These are phyloP conservation scores for Collichthys lucidus DNA, from an alignment of 2,113 vertebrate species.

Conservation along the genomic window DNA sequence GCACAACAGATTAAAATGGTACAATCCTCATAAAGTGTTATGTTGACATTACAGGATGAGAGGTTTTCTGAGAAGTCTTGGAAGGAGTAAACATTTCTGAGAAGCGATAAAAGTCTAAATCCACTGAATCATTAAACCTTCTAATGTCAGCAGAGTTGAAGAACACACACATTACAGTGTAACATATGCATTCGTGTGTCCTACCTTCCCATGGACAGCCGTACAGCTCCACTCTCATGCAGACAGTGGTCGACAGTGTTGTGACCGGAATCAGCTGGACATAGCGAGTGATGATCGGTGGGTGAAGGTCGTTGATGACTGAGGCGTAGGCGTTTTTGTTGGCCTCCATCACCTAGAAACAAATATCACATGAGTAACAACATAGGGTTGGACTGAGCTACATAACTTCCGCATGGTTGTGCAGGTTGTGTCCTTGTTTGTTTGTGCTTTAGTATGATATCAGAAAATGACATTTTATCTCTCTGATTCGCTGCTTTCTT, in stretches of 20 bases:
- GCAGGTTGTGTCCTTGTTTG: no score
- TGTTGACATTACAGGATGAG: background rate
- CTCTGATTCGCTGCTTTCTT: no score
- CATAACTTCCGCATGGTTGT: no score
- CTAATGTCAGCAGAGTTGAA: background rate
- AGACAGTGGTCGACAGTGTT: conserved; percentile 85
- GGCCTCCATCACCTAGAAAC: conserved; percentile 86
- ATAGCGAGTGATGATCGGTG: conserved; percentile 88
- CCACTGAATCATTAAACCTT: background rate
- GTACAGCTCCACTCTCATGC: conserved; percentile 94
- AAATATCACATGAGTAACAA: background rate
- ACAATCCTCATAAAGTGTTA: no score
- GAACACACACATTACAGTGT: background rate
- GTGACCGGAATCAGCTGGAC: conserved; percentile 90
- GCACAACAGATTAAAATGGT: background rate
- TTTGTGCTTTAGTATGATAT: no score
- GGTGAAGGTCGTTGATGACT: conserved; percentile 89
- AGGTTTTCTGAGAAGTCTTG: background rate
- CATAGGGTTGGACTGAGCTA: no score
- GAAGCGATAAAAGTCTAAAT: background rate
- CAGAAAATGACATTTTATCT: no score
- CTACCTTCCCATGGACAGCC: conserved; percentile 91
- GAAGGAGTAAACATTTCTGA: conserved; percentile 24
- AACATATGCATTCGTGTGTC: conserved; percentile 33
- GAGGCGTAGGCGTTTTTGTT: conserved; percentile 87